phyloP scores from a whole-genome alignment of 2,888 invertebrate species.

The Pristionchus maxplancki region DNA sequence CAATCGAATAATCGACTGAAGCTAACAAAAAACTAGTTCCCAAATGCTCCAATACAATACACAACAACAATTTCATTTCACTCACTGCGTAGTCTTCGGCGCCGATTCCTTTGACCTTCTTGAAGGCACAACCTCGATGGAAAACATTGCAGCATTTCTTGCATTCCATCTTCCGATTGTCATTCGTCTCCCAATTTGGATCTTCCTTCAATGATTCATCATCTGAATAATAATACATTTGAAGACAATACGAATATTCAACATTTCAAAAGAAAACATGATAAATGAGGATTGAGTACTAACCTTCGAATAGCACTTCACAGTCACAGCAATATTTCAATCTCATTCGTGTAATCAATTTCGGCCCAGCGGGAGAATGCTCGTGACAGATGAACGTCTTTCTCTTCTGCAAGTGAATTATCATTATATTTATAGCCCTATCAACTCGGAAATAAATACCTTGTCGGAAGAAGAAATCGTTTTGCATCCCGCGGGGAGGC shows the following conservation, averaged over 20 bases:
- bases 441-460: no score
- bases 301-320: neutral
- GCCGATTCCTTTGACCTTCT: neutral
- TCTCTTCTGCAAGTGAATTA: no score
- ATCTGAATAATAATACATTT: no score
- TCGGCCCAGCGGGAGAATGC: neutral
- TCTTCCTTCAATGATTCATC: neutral
- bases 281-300: no score
- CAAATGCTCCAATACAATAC: no score
- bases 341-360: neutral
- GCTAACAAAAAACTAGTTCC: no score
- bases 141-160: neutral
- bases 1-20: no score
- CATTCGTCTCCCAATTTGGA: neutral
- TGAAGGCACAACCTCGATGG: neutral
- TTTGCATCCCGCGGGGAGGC: conserved; percentile 5
- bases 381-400: neutral
- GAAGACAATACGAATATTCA: no score
- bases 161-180: neutral
- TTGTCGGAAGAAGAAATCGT: no score
- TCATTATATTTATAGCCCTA: no score
- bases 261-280: no score
- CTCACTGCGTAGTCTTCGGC: neutral
- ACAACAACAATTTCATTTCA: neutral
- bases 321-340: neutral